Evolutionary conservation across 2,888 invertebrate species (phyloP), one percentile per base, ranked within the genome.

Genomic region (Crocallis elinguaria): DNA sequence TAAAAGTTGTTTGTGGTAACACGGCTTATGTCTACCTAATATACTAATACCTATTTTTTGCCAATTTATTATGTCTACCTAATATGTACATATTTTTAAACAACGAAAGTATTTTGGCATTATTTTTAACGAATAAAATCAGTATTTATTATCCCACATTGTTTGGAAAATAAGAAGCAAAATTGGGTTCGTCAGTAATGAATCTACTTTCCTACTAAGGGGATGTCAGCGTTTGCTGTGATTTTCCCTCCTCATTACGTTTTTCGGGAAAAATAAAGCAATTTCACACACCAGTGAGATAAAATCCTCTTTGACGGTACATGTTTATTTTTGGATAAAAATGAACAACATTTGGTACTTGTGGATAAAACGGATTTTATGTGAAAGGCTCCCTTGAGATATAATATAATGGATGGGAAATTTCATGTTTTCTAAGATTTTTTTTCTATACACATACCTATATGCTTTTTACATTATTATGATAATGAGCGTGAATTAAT

Each of bases 211-310:
- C 33, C 6, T 23, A 4, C 13, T n/a, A 29, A 17, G 6, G 42
- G 21, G 30, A 30, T 19, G 42, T 30, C 49, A 43, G 36, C 7
- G 21, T 39, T 35, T 23, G 21, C 35, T 36, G 16, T 25, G 33
- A 23, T 44, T 44, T 43, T 45, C 51, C 32, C 33, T 19, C 38
- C 5, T 41, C 33, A 45, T 51, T 51, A 45, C 36, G 13, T 39
- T 23, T 39, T 41, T 38, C 17, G 27, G 45, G 41, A 50, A 49
- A 50, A 51, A 51, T 51, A 51, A 45, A 45, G 51, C 51, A 51
- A 51, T 51, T 51, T 51, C 51, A 51, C 51, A 51, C 51, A 38
- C 45, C 51, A 45, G 38, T n/a, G 39, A 12, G 39, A 41, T 19
- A 30, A 45, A 39, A 43, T 41, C 39, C 17, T 44, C 35, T 45